Conservation (phyloP, 2,113 vertebrate species). For the Ceyx margarethae region DNA sequence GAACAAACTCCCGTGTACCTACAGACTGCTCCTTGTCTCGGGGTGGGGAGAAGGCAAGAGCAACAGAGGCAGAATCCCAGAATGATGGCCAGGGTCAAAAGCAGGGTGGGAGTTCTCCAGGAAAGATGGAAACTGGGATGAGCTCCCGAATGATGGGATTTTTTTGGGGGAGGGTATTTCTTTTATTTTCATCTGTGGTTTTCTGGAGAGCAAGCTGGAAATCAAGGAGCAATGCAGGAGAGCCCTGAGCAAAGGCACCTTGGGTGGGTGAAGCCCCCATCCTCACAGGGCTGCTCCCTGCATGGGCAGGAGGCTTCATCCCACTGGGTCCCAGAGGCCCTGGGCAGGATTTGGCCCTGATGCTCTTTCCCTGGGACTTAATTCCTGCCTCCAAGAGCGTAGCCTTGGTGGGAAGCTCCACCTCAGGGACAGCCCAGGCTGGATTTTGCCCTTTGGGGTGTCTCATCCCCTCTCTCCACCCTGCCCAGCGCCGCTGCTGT, state of each 20-base stretch:
- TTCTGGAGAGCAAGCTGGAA: not conserved
- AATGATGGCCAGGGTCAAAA: not conserved
- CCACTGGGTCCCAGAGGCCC: rapidly evolving
- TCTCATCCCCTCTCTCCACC: not conserved
- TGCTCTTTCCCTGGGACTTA: not conserved
- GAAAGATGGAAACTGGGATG: not conserved
- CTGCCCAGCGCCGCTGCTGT: rapidly evolving
- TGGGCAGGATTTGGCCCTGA: not conserved
- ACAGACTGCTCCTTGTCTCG: not conserved
- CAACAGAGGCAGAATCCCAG: not conserved
- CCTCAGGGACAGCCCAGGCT: not conserved
- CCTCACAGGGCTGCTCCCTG: not conserved
- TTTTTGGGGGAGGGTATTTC: not conserved
- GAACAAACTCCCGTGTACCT: not conserved
- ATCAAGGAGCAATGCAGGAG: not conserved
- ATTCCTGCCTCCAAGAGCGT: not conserved
- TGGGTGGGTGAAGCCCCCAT: rapidly evolving
- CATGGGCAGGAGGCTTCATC: not conserved
- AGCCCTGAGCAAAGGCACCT: not conserved
- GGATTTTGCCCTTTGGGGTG: not conserved
- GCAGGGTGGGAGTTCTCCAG: rapidly evolving
- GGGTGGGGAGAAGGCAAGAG: not conserved
- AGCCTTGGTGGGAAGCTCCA: not conserved
- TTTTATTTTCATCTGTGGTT: not conserved
- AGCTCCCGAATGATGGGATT: not conserved